Percentiles rank a stretch among this genome's conserved stretches.
phyloP scores from a whole-genome alignment of 2,797 vertebrate genomes.

The Crenichthys baileyi region DNA sequence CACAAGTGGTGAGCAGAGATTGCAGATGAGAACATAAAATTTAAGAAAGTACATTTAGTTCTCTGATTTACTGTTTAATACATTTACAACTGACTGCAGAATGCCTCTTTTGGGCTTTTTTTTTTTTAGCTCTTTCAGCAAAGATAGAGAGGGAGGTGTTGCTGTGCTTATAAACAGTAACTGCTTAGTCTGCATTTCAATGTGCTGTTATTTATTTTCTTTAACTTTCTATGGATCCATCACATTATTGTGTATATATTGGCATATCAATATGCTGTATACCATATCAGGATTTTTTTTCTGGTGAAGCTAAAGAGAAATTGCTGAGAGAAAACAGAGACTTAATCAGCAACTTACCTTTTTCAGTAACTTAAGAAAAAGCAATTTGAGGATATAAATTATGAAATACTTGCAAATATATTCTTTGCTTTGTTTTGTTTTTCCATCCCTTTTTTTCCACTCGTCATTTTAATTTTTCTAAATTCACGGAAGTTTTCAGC shows the following conservation, averaged over 20 bases:
- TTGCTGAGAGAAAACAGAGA: background rate
- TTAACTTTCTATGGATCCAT: background rate
- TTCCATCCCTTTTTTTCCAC: conserved; percentile 12
- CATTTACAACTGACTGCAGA: background rate
- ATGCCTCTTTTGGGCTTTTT: background rate
- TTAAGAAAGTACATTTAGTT: background rate
- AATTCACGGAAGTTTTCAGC: conserved; percentile 2
- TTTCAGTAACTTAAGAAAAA: background rate
- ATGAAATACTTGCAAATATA: background rate
- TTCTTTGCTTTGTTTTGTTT: conserved; percentile 22
- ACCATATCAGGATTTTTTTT: background rate
- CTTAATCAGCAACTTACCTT: background rate
- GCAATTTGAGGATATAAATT: background rate
- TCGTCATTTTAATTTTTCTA: conserved; percentile 22
- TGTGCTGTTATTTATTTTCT: background rate
- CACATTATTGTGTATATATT: background rate
- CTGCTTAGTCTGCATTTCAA: conserved; percentile 5
- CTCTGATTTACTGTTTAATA: conserved; percentile 8
- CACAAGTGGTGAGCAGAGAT: background rate
- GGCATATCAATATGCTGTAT: background rate
- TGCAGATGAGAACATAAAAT: background rate
- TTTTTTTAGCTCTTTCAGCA: conserved; percentile 1
- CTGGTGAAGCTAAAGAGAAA: background rate
- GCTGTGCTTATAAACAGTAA: background rate
- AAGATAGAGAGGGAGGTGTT: background rate